These are phyloP conservation scores for Eupsittula cactorum DNA, from an alignment of 2,113 vertebrate genomes.

Conservation along the genomic window DNA sequence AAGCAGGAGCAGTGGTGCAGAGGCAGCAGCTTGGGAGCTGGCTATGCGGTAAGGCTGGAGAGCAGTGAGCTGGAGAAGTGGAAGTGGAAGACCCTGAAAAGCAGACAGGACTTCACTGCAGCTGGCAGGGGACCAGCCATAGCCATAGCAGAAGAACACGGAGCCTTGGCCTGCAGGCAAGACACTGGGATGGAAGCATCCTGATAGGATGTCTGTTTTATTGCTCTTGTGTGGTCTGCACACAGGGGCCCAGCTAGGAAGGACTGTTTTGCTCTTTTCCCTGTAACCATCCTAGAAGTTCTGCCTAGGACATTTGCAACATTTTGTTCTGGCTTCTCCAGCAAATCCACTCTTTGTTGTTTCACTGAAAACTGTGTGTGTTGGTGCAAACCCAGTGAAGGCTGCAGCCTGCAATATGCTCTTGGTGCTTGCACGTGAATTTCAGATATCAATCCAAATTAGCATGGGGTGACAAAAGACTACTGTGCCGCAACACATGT, in stretches of 20 bases:
- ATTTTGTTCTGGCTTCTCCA: neutral
- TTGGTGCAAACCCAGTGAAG: neutral
- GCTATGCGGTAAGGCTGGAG: neutral
- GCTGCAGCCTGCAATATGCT: neutral
- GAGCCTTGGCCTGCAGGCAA: neutral
- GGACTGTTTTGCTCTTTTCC: neutral
- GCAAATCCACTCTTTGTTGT: neutral
- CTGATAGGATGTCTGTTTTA: neutral
- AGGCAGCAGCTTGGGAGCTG: neutral
- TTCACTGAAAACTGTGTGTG: neutral
- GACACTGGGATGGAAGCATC: neutral
- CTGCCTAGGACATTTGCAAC: neutral
- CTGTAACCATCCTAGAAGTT: neutral
- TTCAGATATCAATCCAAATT: neutral
- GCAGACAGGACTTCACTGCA: neutral
- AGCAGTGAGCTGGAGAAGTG: neutral
- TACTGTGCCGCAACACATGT: neutral
- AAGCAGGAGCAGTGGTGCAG: accelerated
- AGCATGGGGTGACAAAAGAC: neutral
- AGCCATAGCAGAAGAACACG: neutral
- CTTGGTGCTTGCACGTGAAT: neutral
- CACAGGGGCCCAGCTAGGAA: neutral
- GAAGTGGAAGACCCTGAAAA: neutral
- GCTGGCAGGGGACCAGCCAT: neutral
- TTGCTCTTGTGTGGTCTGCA: neutral